Conservation (phyloP, 2,888 invertebrate genomes). For the Acleris literana region DNA sequence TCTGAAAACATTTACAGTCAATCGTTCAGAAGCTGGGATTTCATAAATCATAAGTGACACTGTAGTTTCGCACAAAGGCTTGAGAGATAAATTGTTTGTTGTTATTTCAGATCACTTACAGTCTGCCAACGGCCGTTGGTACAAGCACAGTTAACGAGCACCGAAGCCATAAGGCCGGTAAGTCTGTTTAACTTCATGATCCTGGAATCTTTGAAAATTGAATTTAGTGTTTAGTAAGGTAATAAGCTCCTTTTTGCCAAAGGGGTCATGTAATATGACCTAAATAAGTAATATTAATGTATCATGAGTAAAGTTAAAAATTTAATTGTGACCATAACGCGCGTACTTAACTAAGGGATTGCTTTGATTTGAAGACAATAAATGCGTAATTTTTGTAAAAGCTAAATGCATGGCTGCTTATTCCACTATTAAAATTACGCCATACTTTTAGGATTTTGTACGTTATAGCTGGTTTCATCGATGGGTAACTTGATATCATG, state of each 20-base stretch:
- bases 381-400: too few relatives aligned
- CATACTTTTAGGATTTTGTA: too few relatives aligned
- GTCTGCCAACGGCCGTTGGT: slow-evolving; percentile 57
- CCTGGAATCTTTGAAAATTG: background rate
- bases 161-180: slow-evolving; percentile 66
- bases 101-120: slow-evolving; percentile 69
- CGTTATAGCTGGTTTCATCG: background rate
- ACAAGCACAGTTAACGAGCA: slow-evolving; percentile 63
- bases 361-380: too few relatives aligned
- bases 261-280: too few relatives aligned
- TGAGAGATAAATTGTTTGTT: slow-evolving; percentile 42
- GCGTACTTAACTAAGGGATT: too few relatives aligned
- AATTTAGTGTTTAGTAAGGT: background rate
- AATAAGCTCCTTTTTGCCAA: slow-evolving; percentile 3
- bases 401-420: too few relatives aligned
- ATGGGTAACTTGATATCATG: slow-evolving; percentile 19
- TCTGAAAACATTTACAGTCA: slow-evolving; percentile 20
- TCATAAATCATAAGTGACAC: slow-evolving; percentile 24
- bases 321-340: too few relatives aligned
- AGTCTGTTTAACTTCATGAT: slow-evolving; percentile 42
- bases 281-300: too few relatives aligned
- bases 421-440: too few relatives aligned
- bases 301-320: too few relatives aligned
- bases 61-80: background rate
- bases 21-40: slow-evolving; percentile 19